Evolutionary conservation across 2,888 invertebrate species (phyloP).

Genomic region (Mylabris sibirica): DNA sequence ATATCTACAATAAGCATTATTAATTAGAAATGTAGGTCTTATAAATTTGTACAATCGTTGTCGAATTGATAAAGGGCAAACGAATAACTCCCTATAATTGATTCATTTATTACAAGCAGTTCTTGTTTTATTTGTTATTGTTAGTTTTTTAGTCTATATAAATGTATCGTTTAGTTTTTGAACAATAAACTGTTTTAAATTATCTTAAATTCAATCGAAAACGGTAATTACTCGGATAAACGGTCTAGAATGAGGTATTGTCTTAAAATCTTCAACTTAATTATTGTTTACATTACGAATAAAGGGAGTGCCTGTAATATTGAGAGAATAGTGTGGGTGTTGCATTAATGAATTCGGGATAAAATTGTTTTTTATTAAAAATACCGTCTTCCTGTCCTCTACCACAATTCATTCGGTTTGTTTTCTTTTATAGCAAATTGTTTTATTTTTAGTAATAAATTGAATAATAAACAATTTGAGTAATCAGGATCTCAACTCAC

Average conservation of each 20-base stretch:
- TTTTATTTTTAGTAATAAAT: not conserved
- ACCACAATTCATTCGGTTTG: too few relatives aligned
- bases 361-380: slow-evolving; percentile 3
- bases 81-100: not conserved
- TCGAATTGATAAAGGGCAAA: slow-evolving; percentile 16
- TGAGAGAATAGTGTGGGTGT: slow-evolving; percentile 23
- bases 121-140: not conserved
- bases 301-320: slow-evolving; percentile 25
- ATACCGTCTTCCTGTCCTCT: not conserved
- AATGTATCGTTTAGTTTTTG: not conserved
- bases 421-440: not conserved
- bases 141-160: too few relatives aligned
- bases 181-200: not conserved
- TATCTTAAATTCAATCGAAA: not conserved
- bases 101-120: not conserved
- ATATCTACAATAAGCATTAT: not conserved
- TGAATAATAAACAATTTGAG: not conserved
- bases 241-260: not conserved
- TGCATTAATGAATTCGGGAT: slow-evolving; percentile 18
- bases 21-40: slow-evolving; percentile 17
- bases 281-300: slow-evolving; percentile 3
- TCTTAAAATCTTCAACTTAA: slow-evolving; percentile 5
- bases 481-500: slow-evolving; percentile 37
- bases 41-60: not conserved
- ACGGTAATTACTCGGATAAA: not conserved